phyloP scores from a whole-genome alignment of 2,888 invertebrate species.

The Euplagia quadripunctaria region DNA sequence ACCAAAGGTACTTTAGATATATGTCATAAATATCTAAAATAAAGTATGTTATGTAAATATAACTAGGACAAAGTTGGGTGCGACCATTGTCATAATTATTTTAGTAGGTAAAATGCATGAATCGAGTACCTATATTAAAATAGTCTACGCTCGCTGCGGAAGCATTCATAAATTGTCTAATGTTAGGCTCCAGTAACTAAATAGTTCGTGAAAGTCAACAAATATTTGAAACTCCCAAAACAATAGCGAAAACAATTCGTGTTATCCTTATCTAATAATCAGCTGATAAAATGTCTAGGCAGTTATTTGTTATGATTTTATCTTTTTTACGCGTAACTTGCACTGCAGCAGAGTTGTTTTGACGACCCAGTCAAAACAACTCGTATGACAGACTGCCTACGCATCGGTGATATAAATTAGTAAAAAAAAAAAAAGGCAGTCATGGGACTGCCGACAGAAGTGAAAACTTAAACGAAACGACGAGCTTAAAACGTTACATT shows the following conservation, averaged over 20 bases:
- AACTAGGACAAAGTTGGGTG: background rate
- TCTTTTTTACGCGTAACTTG: background rate
- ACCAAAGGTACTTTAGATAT: background rate
- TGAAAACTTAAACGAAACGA: too few relatives aligned
- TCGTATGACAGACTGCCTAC: background rate
- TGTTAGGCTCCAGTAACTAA: background rate
- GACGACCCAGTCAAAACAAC: slow-evolving; percentile 4
- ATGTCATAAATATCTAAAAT: background rate
- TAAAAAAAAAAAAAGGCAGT: background rate
- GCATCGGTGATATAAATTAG: background rate
- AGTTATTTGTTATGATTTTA: slow-evolving; percentile 7
- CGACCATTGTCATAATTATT: background rate
- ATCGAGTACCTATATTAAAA: background rate
- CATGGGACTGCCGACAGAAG: too few relatives aligned
- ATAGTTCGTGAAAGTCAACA: background rate
- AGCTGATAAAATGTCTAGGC: slow-evolving; percentile 7
- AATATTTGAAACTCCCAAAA: background rate
- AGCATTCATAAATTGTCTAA: background rate
- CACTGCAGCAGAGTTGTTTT: too few relatives aligned
- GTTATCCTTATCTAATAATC: slow-evolving; percentile 5
- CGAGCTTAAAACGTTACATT: too few relatives aligned
- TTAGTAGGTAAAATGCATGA: background rate
- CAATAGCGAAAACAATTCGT: background rate
- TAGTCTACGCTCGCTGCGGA: background rate
- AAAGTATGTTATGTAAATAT: background rate